These are phyloP conservation scores for Adrianichthys oophorus DNA, from an alignment of 2,797 vertebrate species.

Conservation along the genomic window DNA sequence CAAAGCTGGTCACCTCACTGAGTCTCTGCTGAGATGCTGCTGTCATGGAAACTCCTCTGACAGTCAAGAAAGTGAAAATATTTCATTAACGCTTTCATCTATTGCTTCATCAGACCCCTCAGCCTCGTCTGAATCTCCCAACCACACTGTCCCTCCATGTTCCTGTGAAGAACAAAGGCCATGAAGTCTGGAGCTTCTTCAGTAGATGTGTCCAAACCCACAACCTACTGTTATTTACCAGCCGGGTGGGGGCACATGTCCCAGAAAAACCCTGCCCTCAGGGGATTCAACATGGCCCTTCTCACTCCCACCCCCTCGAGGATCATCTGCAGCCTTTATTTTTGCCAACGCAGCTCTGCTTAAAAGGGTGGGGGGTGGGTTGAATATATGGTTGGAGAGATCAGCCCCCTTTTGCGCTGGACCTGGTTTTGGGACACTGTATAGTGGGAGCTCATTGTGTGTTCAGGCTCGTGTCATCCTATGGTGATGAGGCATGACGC, in stretches of 20 bases:
- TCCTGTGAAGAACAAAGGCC: constrained; percentile 25
- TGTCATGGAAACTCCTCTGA: constrained; percentile 28
- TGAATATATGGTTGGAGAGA: constrained; percentile 35
- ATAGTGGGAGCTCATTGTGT: constrained; percentile 52
- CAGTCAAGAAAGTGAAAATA: constrained; percentile 49
- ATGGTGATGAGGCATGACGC: constrained; percentile 59
- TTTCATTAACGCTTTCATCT: constrained; percentile 54
- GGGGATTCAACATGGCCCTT: constrained; percentile 46
- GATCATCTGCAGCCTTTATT: constrained; percentile 63
- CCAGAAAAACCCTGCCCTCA: constrained; percentile 42
- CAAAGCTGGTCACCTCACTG: neutral
- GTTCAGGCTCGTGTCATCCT: constrained; percentile 60
- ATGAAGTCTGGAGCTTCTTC: constrained; percentile 31
- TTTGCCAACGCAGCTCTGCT: constrained; percentile 55
- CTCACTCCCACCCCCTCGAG: constrained; percentile 42
- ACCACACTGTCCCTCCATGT: constrained; percentile 16
- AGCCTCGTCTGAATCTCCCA: constrained; percentile 10
- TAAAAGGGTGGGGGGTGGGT: constrained; percentile 41
- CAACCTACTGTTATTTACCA: constrained; percentile 51
- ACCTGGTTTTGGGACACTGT: constrained; percentile 60
- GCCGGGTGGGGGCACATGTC: constrained; percentile 22
- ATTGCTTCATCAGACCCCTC: constrained; percentile 42
- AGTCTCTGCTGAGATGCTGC: neutral
- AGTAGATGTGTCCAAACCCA: constrained; percentile 38
- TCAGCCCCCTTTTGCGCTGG: constrained; percentile 41